A percentile compares a stretch with the other conserved stretches of the same genome.
Evolutionary conservation across 2,888 invertebrate genomes (phyloP).

Genomic region (Drosophila pseudotalamancana): DNA sequence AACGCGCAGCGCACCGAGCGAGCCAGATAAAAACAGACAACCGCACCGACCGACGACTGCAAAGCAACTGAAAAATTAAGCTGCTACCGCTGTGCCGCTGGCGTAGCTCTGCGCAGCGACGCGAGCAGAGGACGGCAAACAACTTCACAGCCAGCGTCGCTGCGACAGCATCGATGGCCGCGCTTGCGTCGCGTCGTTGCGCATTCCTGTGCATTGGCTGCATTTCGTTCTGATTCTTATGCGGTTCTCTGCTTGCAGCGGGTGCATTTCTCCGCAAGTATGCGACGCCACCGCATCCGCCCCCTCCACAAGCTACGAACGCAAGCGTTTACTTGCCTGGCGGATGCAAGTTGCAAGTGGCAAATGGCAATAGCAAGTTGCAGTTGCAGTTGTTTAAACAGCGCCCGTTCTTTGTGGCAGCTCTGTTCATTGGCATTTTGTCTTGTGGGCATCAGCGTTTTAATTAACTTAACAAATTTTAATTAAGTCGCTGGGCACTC

Average conservation of each 20-base stretch:
- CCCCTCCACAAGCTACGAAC: slow-evolving; percentile 50
- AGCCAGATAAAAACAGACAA: neutral
- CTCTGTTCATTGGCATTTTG: slow-evolving; percentile 70
- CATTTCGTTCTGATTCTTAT: slow-evolving; percentile 73
- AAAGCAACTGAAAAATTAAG: slow-evolving; percentile 57
- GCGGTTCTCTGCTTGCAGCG: slow-evolving; percentile 16
- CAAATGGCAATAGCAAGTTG: no score
- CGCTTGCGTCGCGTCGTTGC: slow-evolving; percentile 47
- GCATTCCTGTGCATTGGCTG: slow-evolving; percentile 75
- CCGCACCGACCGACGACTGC: slow-evolving; percentile 55
- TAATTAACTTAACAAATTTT: slow-evolving; percentile 72
- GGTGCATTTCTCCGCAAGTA: slow-evolving; percentile 73
- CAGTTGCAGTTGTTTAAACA: slow-evolving; percentile 55
- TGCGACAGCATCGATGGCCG: slow-evolving; percentile 14
- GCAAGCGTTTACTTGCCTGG: slow-evolving; percentile 38
- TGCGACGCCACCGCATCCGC: slow-evolving; percentile 28
- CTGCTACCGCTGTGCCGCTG: slow-evolving; percentile 30
- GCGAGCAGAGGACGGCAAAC: slow-evolving; percentile 2
- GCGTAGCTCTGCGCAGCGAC: slow-evolving; percentile 7
- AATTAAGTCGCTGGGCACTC: slow-evolving; percentile 65
- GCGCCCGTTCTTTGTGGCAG: slow-evolving; percentile 59
- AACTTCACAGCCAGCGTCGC: slow-evolving; percentile 25
- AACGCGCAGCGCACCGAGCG: neutral
- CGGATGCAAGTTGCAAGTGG: slow-evolving; percentile 28
- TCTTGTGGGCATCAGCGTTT: slow-evolving; percentile 29